Base-by-base conservation (phyloP, 1,140 invertebrate genomes). In the Bombus impatiens region DNA sequence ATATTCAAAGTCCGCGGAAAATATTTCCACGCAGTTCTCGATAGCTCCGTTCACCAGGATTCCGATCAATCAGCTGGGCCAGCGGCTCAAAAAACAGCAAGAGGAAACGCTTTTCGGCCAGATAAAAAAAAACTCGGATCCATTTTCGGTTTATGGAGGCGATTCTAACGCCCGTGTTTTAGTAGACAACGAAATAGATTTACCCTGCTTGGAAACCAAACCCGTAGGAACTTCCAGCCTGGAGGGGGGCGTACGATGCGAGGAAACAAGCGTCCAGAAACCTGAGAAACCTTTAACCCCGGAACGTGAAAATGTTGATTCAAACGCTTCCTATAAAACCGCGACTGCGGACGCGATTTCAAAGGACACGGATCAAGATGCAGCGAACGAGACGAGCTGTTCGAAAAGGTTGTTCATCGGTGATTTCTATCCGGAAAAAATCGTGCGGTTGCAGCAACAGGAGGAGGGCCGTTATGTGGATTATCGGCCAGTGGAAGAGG, bases 121-220 rank as follows among this genome's bases (percentile, higher is more conserved):
- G 94, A 92, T 95, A 95, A 95, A 95, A 95, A 95, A 95, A 95
- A 95, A 95, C 95, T 95, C 94, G 94, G 94, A 93, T 95, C 86
- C 91, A 87, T 95, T 95, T 94, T 95, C 91, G 90, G 82, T 57
- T 15, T 92, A 86, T 95, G 95, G 94, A 89, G 92, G 92, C 88
- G 91, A 81, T 93, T 92, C 78, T 94, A 91, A 76, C 71, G 76
- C 10, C 13, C 78, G 67, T 37, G 78, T 83, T 68, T 8, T 84
- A 37, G 67, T 93, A 91, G 93, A 94, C 74, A 94, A 95, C 85
- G 94, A 95, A 86, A 91, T 94, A 93, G 94, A 95, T 92, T 94
- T 91, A 84, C 91, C 92, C 81, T 94, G 93, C 93, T 92, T 95
- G 90, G 95, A 95, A 83, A 94, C 87, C 59, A 95, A 95, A 93